Evolutionary conservation across 1,140 invertebrate species (phyloP).

Genomic region (Ostrea edulis): DNA sequence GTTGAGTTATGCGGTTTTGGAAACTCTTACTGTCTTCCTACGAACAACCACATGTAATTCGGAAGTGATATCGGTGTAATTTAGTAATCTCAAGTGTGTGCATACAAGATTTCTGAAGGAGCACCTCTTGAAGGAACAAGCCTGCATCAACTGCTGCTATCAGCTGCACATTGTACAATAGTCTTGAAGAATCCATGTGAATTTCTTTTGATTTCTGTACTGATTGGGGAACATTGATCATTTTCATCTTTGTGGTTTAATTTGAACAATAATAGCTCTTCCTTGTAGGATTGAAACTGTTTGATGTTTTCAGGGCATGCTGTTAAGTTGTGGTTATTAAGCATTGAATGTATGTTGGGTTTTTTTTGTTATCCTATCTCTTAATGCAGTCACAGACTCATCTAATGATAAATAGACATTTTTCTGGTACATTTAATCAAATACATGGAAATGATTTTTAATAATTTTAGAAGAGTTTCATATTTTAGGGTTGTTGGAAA

Average conservation of each 20-base stretch:
- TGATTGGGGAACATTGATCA: not conserved
- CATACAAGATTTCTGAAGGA: not conserved
- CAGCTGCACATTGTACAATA: not conserved
- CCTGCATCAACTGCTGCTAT: not conserved
- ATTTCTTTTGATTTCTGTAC: not conserved
- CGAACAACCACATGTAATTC: not conserved
- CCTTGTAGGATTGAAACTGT: not conserved
- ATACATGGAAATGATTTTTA: slow-evolving; percentile 8
- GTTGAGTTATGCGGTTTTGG: not conserved
- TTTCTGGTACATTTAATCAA: slow-evolving; percentile 3
- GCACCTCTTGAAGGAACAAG: not conserved
- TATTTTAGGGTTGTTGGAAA: not conserved
- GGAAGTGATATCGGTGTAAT: not conserved
- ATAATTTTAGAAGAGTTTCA: not conserved
- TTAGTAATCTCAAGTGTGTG: not conserved
- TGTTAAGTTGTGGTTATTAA: not conserved
- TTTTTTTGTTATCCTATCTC: not conserved
- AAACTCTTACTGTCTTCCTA: not conserved
- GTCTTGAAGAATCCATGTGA: not conserved
- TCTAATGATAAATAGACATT: not conserved
- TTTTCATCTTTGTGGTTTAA: not conserved
- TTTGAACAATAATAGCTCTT: not conserved
- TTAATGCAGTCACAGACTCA: not conserved
- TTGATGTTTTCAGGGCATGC: not conserved
- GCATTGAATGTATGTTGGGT: not conserved